phyloP scores from a whole-genome alignment of 1,140 invertebrate species.

The Drosophila lacertosa region DNA sequence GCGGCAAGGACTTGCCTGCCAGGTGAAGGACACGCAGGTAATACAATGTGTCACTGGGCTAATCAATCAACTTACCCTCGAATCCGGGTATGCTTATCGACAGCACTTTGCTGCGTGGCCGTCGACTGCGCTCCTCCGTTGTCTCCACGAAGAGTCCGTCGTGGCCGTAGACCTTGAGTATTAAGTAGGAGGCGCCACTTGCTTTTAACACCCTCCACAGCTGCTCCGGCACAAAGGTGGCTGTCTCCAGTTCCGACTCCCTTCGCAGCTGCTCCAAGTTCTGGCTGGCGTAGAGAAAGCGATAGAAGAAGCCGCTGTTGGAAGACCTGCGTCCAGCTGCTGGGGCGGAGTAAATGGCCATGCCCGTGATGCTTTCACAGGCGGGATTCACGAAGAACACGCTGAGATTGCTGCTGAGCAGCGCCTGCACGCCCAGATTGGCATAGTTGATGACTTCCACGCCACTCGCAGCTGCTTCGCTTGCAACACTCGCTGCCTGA shows the following conservation, averaged over 20 bases:
- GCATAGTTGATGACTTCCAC: slow-evolving; percentile 59
- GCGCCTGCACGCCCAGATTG: slow-evolving; percentile 60
- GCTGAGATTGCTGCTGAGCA: slow-evolving; percentile 65
- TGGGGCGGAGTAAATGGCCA: slow-evolving; percentile 59
- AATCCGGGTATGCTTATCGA: slow-evolving; percentile 69
- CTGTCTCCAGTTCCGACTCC: slow-evolving; percentile 58
- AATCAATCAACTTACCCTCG: slow-evolving; percentile 31
- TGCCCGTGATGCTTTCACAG: slow-evolving; percentile 64
- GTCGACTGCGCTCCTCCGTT: slow-evolving; percentile 29
- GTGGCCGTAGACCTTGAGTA: slow-evolving; percentile 72
- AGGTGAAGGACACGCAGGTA: background rate
- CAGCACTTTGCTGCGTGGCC: slow-evolving; percentile 74
- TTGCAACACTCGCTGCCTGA: slow-evolving; percentile 15
- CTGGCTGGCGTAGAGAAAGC: slow-evolving; percentile 64
- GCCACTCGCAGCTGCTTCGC: slow-evolving; percentile 12
- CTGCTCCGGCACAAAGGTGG: slow-evolving; percentile 51
- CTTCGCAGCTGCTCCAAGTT: slow-evolving; percentile 35
- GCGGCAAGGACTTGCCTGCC: slow-evolving; percentile 40
- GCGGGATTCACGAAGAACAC: slow-evolving; percentile 71
- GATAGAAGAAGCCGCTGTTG: slow-evolving; percentile 61
- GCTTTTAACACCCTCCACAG: slow-evolving; percentile 46
- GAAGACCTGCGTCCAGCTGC: slow-evolving; percentile 4
- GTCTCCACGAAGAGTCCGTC: slow-evolving; percentile 75
- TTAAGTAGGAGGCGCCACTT: slow-evolving; percentile 25
- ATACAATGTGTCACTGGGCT: background rate